Percentiles rank a stretch among this genome's conserved stretches.
Evolutionary conservation across 2,113 vertebrate genomes (phyloP).

Genomic region (Holacanthus passer): DNA sequence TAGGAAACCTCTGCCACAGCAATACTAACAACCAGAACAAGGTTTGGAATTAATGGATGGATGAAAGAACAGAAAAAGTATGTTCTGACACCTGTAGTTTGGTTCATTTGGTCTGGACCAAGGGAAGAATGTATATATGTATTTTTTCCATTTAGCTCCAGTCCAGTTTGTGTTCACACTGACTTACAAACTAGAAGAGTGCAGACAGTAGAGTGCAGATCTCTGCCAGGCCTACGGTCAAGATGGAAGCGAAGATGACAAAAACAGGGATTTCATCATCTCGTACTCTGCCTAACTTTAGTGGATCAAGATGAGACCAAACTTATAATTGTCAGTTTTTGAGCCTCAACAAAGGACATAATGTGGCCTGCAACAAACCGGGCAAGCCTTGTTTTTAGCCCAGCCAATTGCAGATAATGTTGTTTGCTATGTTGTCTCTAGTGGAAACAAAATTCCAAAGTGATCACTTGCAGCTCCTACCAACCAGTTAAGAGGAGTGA

Average conservation of each 20-base stretch:
- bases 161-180: not conserved
- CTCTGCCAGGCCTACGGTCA: no score
- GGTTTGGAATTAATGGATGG: slow-evolving; percentile 77
- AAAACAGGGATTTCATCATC: not conserved
- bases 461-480: no score
- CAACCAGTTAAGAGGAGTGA: no score
- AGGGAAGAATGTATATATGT: not conserved
- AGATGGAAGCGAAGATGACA: not conserved
- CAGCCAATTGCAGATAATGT: no score
- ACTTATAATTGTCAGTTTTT: not conserved
- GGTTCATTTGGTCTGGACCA: not conserved
- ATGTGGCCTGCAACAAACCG: not conserved
- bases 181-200: no score
- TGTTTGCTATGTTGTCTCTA: no score
- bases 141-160: not conserved
- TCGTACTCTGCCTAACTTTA: not conserved
- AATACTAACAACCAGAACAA: slow-evolving; percentile 92
- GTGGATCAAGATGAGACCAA: not conserved
- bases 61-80: not conserved
- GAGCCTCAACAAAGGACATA: no score
- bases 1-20: slow-evolving; percentile 94
- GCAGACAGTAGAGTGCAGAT: no score
- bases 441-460: no score
- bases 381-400: no score
- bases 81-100: not conserved